phyloP scores from a whole-genome alignment of 53 echinoderm and acorn worm species.

The Paracentrotus lividus region DNA sequence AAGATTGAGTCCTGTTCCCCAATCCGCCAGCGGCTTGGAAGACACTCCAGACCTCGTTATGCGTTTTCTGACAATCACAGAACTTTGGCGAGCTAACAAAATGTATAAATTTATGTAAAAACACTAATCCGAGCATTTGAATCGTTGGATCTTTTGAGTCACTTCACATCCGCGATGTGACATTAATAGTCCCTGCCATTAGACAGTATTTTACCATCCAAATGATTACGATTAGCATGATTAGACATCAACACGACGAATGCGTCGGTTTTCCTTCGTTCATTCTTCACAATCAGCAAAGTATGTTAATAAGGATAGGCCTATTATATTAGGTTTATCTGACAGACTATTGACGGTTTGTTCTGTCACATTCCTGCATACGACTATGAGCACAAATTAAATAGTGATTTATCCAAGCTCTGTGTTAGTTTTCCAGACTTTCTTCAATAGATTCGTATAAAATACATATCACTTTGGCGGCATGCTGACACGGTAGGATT shows the following conservation, averaged over 20 bases:
- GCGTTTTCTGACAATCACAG: not conserved
- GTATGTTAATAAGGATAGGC: not conserved
- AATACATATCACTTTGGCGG: no score
- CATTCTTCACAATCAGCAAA: not conserved
- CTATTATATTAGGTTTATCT: not conserved
- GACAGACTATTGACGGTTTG: not conserved
- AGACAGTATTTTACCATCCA: not conserved
- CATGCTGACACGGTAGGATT: not conserved
- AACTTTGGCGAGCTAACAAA: no score
- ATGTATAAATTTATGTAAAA: no score
- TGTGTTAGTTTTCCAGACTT: not conserved
- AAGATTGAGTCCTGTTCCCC: no score
- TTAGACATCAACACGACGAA: not conserved
- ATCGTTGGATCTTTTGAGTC: not conserved
- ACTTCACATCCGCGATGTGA: not conserved
- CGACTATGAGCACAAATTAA: not conserved
- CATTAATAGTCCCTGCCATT: not conserved
- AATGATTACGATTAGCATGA: not conserved
- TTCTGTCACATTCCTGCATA: not conserved
- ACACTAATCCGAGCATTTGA: not conserved
- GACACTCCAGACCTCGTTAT: no score
- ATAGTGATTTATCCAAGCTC: not conserved
- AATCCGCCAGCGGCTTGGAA: no score
- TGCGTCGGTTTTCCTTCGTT: not conserved
- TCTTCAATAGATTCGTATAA: not conserved